These are phyloP conservation scores for Emberiza fucata DNA, from an alignment of 2,113 vertebrate genomes.

Conservation along the genomic window DNA sequence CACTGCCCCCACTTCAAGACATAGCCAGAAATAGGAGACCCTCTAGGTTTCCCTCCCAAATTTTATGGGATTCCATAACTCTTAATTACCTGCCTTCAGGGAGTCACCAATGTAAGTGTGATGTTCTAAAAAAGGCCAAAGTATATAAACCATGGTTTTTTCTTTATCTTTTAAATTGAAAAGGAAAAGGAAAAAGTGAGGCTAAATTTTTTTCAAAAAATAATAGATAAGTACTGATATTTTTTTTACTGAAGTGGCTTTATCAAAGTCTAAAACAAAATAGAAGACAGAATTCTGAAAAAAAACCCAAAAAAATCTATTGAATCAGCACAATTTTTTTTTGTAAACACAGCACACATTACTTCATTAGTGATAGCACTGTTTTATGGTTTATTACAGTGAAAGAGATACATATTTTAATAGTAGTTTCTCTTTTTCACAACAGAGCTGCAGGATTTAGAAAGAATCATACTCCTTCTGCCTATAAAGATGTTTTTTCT, in stretches of 20 bases:
- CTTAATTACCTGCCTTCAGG: background rate
- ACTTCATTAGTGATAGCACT: background rate
- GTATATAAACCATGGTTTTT: rapidly evolving
- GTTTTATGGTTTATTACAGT: background rate
- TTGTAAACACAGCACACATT: background rate
- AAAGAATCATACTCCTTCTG: background rate
- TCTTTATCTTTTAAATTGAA: background rate
- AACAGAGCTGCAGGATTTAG: background rate
- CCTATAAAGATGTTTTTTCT: background rate
- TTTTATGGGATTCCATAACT: background rate
- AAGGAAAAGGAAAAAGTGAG: background rate
- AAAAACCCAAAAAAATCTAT: background rate
- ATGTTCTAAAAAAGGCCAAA: background rate
- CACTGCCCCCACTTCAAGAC: background rate
- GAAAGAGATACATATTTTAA: background rate
- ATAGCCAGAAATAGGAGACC: background rate
- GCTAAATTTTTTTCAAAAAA: background rate
- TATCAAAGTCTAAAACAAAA: background rate
- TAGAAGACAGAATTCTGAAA: background rate
- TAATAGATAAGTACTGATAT: background rate
- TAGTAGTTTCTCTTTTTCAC: background rate
- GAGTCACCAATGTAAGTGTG: background rate
- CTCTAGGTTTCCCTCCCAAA: background rate
- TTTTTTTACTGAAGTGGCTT: background rate
- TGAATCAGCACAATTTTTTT: background rate